Evolutionary conservation across 2,888 invertebrate species (phyloP), one percentile per base, ranked within the genome.

Genomic region (Isotomurus palustris): DNA sequence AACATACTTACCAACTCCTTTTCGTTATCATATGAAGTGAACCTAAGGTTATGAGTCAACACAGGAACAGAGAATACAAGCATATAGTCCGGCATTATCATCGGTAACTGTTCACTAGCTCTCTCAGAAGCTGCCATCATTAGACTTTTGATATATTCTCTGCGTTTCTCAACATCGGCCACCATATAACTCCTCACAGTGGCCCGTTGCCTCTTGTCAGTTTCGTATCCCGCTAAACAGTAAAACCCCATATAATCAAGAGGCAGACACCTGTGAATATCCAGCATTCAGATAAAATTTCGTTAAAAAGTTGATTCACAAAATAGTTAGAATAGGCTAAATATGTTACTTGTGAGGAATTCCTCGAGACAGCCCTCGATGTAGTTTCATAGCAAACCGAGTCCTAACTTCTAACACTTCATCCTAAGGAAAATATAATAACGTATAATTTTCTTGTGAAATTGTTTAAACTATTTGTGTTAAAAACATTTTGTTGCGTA

Each of bases 181-280:
- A 87, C 81, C 83, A 95, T 89, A 77, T 86, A 91, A 73, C 87
- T 86, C 59, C 87, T 84, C 58, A 88, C 79, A 24, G 81, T 75
- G 28, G 77, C 75, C 67, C 84, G 84, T 40, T 88, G 78, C 73
- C 88, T 85, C 61, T 86, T 84, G 72, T 93, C 89, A 8, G 86
- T 84, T 77, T 96, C 95, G 65, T 88, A 84, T 0, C 94, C 95
- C 29, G 87, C 89, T 56, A 96, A 78, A 32, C 88, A 89, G 78
- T 96, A 94, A 76, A 91, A 90, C 19, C 92, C 91, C 92, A 96
- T 91, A 78, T 95, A 97, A 78, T 96, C 94, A 53, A 97, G 79
- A 1, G 96, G 96, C 64, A 97, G 80, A 73, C 91, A 91, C 44
- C 65, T 68, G 27, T 51, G 54, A 43, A 19, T 3, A 6, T 21